These are phyloP conservation scores for Drosophila micromelanica DNA, from an alignment of 1,140 invertebrate species.

Conservation along the genomic window DNA sequence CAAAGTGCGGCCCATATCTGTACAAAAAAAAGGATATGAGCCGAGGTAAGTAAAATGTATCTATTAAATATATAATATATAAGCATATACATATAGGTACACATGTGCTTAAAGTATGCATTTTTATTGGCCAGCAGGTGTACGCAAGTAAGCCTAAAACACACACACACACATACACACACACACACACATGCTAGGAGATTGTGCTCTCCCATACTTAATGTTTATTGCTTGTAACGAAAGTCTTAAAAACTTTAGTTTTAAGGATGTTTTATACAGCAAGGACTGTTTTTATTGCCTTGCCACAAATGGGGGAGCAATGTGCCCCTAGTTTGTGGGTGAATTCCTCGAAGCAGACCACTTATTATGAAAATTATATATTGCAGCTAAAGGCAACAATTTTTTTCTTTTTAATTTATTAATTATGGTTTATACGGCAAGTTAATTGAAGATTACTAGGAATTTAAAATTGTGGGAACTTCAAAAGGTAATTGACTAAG, in stretches of 20 bases:
- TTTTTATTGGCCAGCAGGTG: slow-evolving; percentile 42
- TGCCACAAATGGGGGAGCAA: not conserved
- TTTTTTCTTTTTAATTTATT: not conserved
- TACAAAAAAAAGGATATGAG: slow-evolving; percentile 11
- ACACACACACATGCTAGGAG: not conserved
- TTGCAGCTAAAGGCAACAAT: not conserved
- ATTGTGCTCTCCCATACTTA: slow-evolving; percentile 37
- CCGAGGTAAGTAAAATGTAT: slow-evolving; percentile 16
- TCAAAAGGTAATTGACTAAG: too few species aligned
- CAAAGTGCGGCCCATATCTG: slow-evolving; percentile 89
- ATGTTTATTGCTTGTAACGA: slow-evolving; percentile 39
- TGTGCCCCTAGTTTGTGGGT: not conserved
- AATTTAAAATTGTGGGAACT: too few species aligned
- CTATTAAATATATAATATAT: not conserved
- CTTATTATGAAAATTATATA: slow-evolving; percentile 18
- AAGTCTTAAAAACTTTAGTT: slow-evolving; percentile 29
- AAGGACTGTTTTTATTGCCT: slow-evolving; percentile 15
- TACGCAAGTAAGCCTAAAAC: slow-evolving; percentile 7
- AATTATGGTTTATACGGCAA: not conserved
- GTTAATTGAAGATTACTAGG: too few species aligned
- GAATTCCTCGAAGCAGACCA: not conserved
- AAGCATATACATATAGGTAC: not conserved
- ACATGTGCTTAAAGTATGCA: slow-evolving; percentile 17
- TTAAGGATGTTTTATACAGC: not conserved
- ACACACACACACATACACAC: not conserved